phyloP scores from a whole-genome alignment of 2,113 vertebrate genomes.

The Triplophysa tibetana region DNA sequence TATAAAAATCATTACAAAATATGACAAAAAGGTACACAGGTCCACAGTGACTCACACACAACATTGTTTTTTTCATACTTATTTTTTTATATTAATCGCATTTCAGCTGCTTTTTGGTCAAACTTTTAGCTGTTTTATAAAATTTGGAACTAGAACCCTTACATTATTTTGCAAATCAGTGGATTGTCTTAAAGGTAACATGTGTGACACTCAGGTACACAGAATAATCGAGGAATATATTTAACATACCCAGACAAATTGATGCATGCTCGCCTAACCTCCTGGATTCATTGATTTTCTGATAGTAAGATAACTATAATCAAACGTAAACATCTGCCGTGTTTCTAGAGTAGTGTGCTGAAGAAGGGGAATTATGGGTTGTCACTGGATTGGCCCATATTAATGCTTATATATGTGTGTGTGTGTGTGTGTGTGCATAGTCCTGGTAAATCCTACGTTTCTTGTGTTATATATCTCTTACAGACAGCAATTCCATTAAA shows the following conservation, averaged over 20 bases:
- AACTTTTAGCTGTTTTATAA: not conserved
- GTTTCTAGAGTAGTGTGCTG: slow-evolving; percentile 17
- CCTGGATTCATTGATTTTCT: slow-evolving; percentile 41
- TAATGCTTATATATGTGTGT: slow-evolving; percentile 5
- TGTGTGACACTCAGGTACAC: not conserved
- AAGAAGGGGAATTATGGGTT: slow-evolving; percentile 43
- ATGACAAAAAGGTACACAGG: too few relatives aligned
- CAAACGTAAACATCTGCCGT: slow-evolving; percentile 35
- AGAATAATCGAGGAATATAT: slow-evolving; percentile 11
- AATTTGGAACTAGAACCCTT: not conserved
- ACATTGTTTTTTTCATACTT: too few relatives aligned
- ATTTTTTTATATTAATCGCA: slow-evolving; percentile 10
- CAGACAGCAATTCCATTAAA: too few relatives aligned
- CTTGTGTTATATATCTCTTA: too few relatives aligned
- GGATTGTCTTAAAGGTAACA: slow-evolving; percentile 3
- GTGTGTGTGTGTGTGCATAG: not conserved
- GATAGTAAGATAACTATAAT: slow-evolving; percentile 49
- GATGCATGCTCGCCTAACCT: not conserved
- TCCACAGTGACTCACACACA: too few relatives aligned
- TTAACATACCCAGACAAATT: too few relatives aligned
- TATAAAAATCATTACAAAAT: too few relatives aligned
- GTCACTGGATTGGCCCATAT: slow-evolving; percentile 32
- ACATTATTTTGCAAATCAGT: slow-evolving; percentile 31
- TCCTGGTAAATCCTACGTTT: too few relatives aligned
- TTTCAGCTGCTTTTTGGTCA: not conserved